Percentiles rank a stretch among this genome's conserved stretches.
These are phyloP conservation scores for Ophion obscuratus DNA, from an alignment of 2,888 invertebrate genomes.

Conservation along the genomic window DNA sequence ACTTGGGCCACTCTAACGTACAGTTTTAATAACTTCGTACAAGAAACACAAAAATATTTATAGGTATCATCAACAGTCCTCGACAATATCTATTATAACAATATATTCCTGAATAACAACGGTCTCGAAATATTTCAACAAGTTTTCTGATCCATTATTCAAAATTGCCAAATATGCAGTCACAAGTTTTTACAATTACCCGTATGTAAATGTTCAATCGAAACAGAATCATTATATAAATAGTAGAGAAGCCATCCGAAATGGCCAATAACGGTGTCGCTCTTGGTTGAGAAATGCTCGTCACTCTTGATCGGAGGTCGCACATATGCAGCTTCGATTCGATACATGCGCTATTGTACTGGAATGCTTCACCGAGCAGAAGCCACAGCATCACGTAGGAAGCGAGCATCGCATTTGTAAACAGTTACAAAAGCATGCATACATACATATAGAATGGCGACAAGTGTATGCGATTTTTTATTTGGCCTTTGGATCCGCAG, in stretches of 20 bases:
- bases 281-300: slow-evolving; percentile 15
- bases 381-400: slow-evolving; percentile 52
- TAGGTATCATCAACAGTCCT: too few species aligned
- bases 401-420: slow-evolving; percentile 45
- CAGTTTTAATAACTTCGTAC: too few species aligned
- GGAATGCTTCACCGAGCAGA: slow-evolving; percentile 28
- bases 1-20: too few species aligned
- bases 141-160: too few species aligned
- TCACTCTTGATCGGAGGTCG: slow-evolving; percentile 43
- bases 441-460: slow-evolving; percentile 1
- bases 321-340: slow-evolving; percentile 29
- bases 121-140: too few species aligned
- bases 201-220: too few species aligned
- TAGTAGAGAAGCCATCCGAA: not conserved
- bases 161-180: too few species aligned
- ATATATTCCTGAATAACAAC: too few species aligned
- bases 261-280: not conserved
- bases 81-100: too few species aligned
- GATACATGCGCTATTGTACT: slow-evolving; percentile 25
- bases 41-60: too few species aligned
- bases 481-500: slow-evolving; percentile 43
- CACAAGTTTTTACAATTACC: too few species aligned
- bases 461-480: slow-evolving; percentile 35
- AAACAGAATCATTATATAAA: not conserved
- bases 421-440: slow-evolving; percentile 31